phyloP scores from a whole-genome alignment of 2,888 invertebrate genomes.

The Crepidodera aurea region DNA sequence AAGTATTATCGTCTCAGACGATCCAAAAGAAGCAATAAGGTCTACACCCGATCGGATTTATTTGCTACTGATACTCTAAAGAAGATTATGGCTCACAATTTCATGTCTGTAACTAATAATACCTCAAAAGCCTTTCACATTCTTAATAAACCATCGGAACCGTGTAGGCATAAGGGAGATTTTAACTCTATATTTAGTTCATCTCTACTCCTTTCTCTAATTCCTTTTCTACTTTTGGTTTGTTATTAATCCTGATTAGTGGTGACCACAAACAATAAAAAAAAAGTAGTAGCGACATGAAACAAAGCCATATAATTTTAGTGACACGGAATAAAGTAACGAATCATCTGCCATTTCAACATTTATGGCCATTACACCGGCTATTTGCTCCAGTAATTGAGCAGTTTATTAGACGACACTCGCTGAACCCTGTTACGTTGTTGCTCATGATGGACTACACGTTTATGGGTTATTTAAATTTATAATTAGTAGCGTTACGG shows the following conservation, averaged over 20 bases:
- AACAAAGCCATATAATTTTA: conserved; percentile 1
- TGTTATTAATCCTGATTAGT: too few relatives aligned
- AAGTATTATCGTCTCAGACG: too few relatives aligned
- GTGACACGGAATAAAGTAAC: neutral
- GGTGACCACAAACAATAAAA: too few relatives aligned
- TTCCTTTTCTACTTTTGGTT: too few relatives aligned
- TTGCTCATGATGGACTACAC: conserved; percentile 10
- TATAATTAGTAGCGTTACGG: conserved; percentile 12
- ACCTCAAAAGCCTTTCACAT: neutral
- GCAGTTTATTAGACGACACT: conserved; percentile 20
- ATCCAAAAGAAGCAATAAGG: neutral
- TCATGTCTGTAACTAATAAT: conserved; percentile 14
- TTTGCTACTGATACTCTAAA: conserved; percentile 10
- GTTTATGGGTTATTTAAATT: conserved; percentile 24
- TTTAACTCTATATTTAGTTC: neutral
- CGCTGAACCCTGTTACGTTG: neutral
- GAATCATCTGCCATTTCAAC: neutral
- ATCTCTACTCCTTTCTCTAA: too few relatives aligned
- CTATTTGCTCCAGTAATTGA: conserved; percentile 29
- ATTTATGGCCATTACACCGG: conserved; percentile 18
- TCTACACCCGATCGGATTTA: conserved; percentile 9
- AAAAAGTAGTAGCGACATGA: neutral
- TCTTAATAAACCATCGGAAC: conserved; percentile 3
- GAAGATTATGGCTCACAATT: conserved; percentile 6
- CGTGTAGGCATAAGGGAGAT: neutral